phyloP scores from a whole-genome alignment of 2,113 vertebrate species.

The Psettodes erumei region DNA sequence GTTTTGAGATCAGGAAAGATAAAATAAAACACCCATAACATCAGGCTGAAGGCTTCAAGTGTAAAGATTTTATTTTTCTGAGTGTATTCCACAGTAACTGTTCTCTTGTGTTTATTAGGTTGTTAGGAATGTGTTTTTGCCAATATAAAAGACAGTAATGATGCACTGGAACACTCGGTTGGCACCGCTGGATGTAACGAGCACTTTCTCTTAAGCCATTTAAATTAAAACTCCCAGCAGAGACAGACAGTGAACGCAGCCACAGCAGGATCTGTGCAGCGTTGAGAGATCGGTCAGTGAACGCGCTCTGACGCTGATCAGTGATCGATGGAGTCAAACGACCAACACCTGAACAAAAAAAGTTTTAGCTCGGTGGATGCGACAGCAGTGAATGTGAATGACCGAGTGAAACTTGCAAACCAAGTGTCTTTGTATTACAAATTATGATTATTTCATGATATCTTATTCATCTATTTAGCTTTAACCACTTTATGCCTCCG shows the following conservation, averaged over 20 bases:
- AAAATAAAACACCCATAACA: neutral
- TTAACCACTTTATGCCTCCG: neutral
- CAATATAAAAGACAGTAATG: conserved; percentile 59
- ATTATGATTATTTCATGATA: neutral
- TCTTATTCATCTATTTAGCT: neutral
- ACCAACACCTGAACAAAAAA: conserved; percentile 26
- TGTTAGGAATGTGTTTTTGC: conserved; percentile 49
- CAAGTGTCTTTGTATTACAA: neutral
- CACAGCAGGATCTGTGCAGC: conserved; percentile 38
- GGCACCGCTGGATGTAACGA: conserved; percentile 3
- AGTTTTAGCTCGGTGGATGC: conserved; percentile 2
- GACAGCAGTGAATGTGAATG: conserved; percentile 49
- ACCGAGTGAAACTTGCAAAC: conserved; percentile 30
- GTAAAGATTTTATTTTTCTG: conserved; percentile 68
- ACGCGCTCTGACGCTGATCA: neutral
- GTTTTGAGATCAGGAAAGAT: neutral
- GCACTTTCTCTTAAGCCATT: conserved; percentile 3
- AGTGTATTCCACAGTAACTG: conserved; percentile 32
- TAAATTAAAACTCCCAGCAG: conserved; percentile 10
- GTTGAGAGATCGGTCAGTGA: neutral
- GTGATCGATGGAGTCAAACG: conserved; percentile 42
- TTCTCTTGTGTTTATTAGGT: no score
- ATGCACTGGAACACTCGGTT: conserved; percentile 51
- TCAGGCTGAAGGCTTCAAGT: conserved; percentile 43
- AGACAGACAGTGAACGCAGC: neutral